phyloP scores from a whole-genome alignment of 2,113 vertebrate genomes.

The Corythaeola cristata region DNA sequence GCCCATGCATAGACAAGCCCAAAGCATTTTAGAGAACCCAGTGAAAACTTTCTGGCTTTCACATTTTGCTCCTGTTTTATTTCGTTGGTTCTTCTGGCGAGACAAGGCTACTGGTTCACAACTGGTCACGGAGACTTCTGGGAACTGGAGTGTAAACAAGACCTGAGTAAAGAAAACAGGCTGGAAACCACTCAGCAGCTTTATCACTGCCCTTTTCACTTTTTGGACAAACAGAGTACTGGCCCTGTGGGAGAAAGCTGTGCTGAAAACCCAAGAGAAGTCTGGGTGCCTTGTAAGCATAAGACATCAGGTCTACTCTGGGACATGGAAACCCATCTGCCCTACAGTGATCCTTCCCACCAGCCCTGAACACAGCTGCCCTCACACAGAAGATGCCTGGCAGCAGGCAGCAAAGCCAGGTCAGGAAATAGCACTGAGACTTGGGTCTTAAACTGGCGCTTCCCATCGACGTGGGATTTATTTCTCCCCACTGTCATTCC shows the following conservation, averaged over 20 bases:
- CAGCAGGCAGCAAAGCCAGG: neutral
- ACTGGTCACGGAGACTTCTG: neutral
- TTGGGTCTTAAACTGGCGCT: neutral
- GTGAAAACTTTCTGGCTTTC: neutral
- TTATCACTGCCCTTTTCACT: neutral
- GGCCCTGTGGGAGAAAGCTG: neutral
- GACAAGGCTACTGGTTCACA: neutral
- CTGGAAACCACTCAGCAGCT: neutral
- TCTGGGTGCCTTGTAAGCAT: neutral
- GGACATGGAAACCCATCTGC: neutral
- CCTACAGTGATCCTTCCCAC: neutral
- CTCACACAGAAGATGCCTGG: neutral
- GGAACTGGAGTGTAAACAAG: neutral
- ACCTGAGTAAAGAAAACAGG: neutral
- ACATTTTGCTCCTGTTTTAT: neutral
- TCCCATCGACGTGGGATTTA: neutral
- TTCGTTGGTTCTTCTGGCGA: neutral
- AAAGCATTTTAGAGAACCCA: neutral
- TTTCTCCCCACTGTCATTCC: neutral
- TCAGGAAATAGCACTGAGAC: neutral
- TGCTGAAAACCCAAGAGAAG: neutral
- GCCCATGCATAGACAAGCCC: neutral
- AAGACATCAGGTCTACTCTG: neutral
- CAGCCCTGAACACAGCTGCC: neutral
- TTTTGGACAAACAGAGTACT: neutral